Evolutionary conservation across 1,140 invertebrate genomes (phyloP), one percentile per base, ranked within the genome.

Genomic region (Chlorops oryzae): DNA sequence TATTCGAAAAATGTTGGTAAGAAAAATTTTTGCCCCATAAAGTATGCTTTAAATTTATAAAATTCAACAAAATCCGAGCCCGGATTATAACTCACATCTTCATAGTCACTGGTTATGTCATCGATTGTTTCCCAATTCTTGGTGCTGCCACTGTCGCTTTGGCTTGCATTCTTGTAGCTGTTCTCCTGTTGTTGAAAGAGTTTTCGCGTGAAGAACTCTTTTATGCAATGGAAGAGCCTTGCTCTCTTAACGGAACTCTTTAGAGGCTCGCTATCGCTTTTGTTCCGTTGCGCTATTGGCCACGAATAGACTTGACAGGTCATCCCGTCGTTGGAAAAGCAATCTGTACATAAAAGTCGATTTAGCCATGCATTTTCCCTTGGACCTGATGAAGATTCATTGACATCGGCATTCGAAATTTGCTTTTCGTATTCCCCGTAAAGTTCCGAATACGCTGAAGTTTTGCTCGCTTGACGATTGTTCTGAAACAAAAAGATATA

Each of bases 181-280:
- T 23, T 47, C 28, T 47, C 32, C n/a, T n/a, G 47, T 20, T 43
- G 49, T 35, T 59, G 62, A 18, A 68, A 68, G 13, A 68, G 56
- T 62, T 68, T 68, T 47, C 62, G 56, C 7, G 62, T 59, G 59
- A 68, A 37, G 53, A 68, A 68, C 44, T 63, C 64, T 51, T 63
- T 68, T 65, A 68, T 68, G 57, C 65, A 65, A 49, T 65, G 59
- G 34, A 65, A 68, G 34, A 65, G 65, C 40, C 68, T 68, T 40
- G 65, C 62, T 22, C 47, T 49, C 40, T 47, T 47, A 28, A n/a
- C 15, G 3, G 45, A 25, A 37, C 45, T 47, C 34, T 35, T 34
- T 22, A 47, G 45, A 28, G 37, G 12, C 32, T 47, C 45, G 23
- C 45, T 25, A 47, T 47, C n/a, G n/a, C n/a, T n/a, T n/a, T n/a